Evolutionary conservation across 2,113 vertebrate genomes (phyloP).

Genomic region (western clawed frog (Xenopus tropicalis)): DNA sequence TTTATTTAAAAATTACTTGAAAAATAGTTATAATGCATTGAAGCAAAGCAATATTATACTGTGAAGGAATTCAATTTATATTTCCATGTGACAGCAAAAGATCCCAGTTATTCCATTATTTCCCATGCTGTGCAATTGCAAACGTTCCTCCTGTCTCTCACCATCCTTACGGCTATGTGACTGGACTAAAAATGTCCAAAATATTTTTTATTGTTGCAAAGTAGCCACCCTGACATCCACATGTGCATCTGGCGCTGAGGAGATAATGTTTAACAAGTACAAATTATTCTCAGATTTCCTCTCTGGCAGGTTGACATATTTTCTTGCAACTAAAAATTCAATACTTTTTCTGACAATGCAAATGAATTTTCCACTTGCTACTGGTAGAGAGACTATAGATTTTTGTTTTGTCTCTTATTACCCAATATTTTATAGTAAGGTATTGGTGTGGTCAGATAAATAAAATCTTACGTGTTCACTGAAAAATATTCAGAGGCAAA

Average conservation of each 20-base stretch:
- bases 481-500: no score
- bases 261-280: conserved; percentile 33
- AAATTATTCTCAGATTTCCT: conserved; percentile 17
- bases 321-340: conserved; percentile 20
- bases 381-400: not conserved
- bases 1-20: no score
- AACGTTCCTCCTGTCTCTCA: not conserved
- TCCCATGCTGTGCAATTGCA: conserved; percentile 11
- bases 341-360: conserved; percentile 5
- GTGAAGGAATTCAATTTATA: no score
- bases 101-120: conserved; percentile 9
- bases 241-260: conserved; percentile 18
- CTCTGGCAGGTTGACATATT: conserved; percentile 19
- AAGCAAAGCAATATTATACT: no score
- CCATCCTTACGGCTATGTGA: not conserved
- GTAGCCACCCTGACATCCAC: not conserved
- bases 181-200: conserved; percentile 3
- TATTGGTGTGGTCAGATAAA: no score
- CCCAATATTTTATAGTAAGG: no score
- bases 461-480: no score
- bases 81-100: no score
- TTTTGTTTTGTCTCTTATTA: not conserved
- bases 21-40: no score
- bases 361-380: conserved; percentile 7
- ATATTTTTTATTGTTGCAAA: conserved; percentile 22